Evolutionary conservation across 2,113 vertebrate species (phyloP).

Genomic region (Pelecanus crispus): DNA sequence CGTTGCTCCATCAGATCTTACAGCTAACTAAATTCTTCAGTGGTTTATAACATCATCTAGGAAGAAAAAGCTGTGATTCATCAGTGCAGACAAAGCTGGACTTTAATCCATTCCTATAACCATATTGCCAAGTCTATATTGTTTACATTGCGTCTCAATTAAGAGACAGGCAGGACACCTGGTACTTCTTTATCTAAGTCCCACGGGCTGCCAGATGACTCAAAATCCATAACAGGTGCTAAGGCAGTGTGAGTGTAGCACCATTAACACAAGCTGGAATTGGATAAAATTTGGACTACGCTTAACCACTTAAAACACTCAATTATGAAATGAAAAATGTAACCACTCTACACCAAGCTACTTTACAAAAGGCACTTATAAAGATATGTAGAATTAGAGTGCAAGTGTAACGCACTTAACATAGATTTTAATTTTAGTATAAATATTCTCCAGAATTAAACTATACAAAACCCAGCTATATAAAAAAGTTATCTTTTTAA

Average conservation of each 20-base stretch:
- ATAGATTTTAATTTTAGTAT: neutral
- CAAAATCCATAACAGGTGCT: slow-evolving; percentile 82
- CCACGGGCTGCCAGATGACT: slow-evolving; percentile 79
- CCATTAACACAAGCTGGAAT: slow-evolving; percentile 68
- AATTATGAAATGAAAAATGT: slow-evolving; percentile 72
- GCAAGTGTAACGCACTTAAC: slow-evolving; percentile 13
- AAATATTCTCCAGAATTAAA: slow-evolving; percentile 12
- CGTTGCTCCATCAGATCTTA: slow-evolving; percentile 32
- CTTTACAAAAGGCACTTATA: slow-evolving; percentile 41
- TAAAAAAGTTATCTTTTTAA: neutral
- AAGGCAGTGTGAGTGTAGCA: slow-evolving; percentile 70
- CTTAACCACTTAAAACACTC: slow-evolving; percentile 68
- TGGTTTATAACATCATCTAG: slow-evolving; percentile 55
- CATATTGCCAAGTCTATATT: slow-evolving; percentile 76
- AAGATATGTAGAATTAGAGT: slow-evolving; percentile 32
- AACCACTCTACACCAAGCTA: slow-evolving; percentile 12
- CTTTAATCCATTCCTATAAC: slow-evolving; percentile 76
- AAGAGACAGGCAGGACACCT: slow-evolving; percentile 79
- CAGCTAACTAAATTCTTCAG: slow-evolving; percentile 63
- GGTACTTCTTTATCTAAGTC: slow-evolving; percentile 80
- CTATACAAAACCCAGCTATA: neutral
- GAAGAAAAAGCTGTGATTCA: slow-evolving; percentile 70
- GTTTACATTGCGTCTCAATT: slow-evolving; percentile 80
- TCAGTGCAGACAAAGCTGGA: slow-evolving; percentile 72
- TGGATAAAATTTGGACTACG: slow-evolving; percentile 71